Evolutionary conservation across 2,113 vertebrate species (phyloP).

Genomic region (Ranitomeya variabilis): DNA sequence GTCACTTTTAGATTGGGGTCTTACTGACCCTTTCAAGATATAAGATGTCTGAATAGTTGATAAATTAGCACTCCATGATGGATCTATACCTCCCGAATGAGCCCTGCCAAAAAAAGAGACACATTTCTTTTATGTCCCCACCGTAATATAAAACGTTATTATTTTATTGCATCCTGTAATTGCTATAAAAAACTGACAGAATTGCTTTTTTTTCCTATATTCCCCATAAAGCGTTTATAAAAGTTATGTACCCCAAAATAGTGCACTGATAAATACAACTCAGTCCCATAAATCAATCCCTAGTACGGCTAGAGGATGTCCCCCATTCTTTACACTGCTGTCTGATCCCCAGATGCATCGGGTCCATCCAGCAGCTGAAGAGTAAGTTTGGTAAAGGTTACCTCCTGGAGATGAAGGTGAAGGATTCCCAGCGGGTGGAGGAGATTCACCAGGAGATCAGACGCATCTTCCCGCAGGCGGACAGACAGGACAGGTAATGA

Average conservation of each 20-base stretch:
- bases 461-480: slow-evolving; percentile 76
- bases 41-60: no score
- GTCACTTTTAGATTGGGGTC: no score
- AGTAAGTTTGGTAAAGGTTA: slow-evolving; percentile 72
- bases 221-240: no score
- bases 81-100: slow-evolving; percentile 46
- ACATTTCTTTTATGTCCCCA: slow-evolving; percentile 61
- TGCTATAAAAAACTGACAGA: no score
- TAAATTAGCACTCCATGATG: slow-evolving; percentile 72
- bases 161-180: no score
- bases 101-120: no score
- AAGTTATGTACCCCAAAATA: no score
- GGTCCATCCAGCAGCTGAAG: no score
- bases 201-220: no score
- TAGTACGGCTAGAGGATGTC: no score
- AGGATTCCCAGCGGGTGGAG: slow-evolving; percentile 69
- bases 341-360: not conserved
- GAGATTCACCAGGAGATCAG: slow-evolving; percentile 78
- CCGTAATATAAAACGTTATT: not conserved
- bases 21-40: no score
- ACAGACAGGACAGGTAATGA: slow-evolving; percentile 79
- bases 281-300: not conserved
- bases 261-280: no score
- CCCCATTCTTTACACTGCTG: not conserved
- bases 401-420: slow-evolving; percentile 80